Base-by-base conservation (phyloP, 30 jellyfish, hydroid and myxozoan species). In the Cassiopea andromeda region DNA sequence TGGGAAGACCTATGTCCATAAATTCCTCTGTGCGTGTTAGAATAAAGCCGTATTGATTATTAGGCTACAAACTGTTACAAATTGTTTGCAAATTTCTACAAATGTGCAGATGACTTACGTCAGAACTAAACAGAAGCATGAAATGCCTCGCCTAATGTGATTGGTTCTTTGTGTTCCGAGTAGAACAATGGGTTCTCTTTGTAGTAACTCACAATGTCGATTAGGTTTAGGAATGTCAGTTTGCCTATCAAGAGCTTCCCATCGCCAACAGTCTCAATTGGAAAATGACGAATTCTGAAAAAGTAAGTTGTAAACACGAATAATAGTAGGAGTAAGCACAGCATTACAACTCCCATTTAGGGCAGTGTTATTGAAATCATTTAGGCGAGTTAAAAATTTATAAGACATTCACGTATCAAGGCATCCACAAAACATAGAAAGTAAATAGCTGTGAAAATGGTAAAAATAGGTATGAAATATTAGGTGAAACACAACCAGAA, bases 131-230 rank as follows among this genome's bases (percentile, higher is more conserved):
- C 6, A 8, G 79, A 70, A 19, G 54, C 66, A 59, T 81, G 60
- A 84, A 72, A 89, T 50, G 97, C 86, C 48, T 60, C 74, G 76
- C 99, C 99, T 44, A 94, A 93, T 47, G 92, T 94, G 73, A 94
- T 94, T 64, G 99, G 98, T 82, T 94, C 99, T 76, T 94, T 96
- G 77, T 96, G 99, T 82, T 96, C 98, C 0, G 99, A 96, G 92
- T 73, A 92, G 87, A 92, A 96, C 85, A 96, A 85, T 46, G 99
- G 98, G 59, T 96, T 87, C 66, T 88, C 91, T 81, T 88, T 94
- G 90, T 96, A 96, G 82, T 92, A 91, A n/a, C 70, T 59, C 83
- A 96, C 97, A 69, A 96, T 77, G 89, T 96, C 99, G 90, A 96
- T 89, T 46, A 96, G 76, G 59, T 96, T 96, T n/a, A 61, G 70